Conservation (phyloP, 2,113 vertebrate genomes). For the Cranoglanis bouderius region DNA sequence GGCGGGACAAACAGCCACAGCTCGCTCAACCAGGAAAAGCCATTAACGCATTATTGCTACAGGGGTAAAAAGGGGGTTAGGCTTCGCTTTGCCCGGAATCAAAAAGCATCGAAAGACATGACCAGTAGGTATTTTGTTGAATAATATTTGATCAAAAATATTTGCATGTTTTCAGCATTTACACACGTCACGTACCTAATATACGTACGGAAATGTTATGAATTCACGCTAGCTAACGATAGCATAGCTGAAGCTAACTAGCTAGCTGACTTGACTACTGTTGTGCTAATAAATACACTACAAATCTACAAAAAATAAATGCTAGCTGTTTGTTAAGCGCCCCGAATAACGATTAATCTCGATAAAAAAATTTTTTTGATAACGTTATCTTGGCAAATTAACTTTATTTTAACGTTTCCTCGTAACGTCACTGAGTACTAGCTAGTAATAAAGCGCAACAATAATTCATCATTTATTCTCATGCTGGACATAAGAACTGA, state of each 20-base stretch:
- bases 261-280: not conserved
- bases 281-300: not conserved
- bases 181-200: no score
- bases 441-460: not conserved
- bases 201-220: no score
- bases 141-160: not conserved
- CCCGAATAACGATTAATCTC: not conserved
- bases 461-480: not conserved
- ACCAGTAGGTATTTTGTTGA: not conserved
- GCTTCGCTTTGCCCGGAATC: not conserved
- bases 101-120: constrained; percentile 1
- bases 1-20: not conserved
- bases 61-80: not conserved
- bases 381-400: no score
- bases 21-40: not conserved
- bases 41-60: not conserved
- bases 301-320: not conserved
- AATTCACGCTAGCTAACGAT: not conserved
- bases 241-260: not conserved
- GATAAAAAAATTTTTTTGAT: not conserved
- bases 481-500: no score
- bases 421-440: not conserved
- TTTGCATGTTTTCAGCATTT: not conserved
- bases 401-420: no score
- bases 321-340: not conserved